These are phyloP conservation scores for Drosophila anceps DNA, from an alignment of 2,888 invertebrate genomes.

Conservation along the genomic window DNA sequence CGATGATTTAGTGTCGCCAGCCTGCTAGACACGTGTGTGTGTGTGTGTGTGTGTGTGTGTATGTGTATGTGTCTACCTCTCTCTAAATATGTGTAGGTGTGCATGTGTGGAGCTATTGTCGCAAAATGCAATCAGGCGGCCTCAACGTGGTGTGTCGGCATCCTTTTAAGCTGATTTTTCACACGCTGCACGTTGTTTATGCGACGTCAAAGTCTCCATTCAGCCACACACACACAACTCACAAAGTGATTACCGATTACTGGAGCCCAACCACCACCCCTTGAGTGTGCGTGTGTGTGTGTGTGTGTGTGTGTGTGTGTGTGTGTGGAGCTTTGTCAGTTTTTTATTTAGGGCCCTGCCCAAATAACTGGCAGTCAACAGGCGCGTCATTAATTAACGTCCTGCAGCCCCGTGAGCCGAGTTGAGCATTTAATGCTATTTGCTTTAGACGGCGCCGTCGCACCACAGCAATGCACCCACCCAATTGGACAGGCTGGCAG, in stretches of 20 bases:
- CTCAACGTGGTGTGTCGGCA: slow-evolving; percentile 56
- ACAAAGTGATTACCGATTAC: slow-evolving; percentile 53
- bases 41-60: slow-evolving; percentile 30
- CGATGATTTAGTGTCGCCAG: slow-evolving; percentile 78
- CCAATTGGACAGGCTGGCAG: not conserved
- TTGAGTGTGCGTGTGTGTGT: not conserved
- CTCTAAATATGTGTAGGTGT: not conserved
- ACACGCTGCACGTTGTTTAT: slow-evolving; percentile 72
- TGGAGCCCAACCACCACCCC: slow-evolving; percentile 10
- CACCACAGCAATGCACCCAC: slow-evolving; percentile 26
- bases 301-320: not conserved
- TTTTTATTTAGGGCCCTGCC: slow-evolving; percentile 43
- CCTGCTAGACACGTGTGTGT: slow-evolving; percentile 67
- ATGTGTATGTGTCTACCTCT: slow-evolving; percentile 11
- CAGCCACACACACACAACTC: slow-evolving; percentile 59
- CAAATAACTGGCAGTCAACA: slow-evolving; percentile 44
- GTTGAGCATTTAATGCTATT: slow-evolving; percentile 75
- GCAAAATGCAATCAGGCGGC: slow-evolving; percentile 52
- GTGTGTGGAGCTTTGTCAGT: slow-evolving; percentile 26
- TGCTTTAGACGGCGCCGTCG: slow-evolving; percentile 69
- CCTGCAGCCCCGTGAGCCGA: slow-evolving; percentile 36
- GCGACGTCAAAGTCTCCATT: slow-evolving; percentile 62
- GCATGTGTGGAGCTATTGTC: slow-evolving; percentile 36
- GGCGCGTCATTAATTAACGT: slow-evolving; percentile 64
- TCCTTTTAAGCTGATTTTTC: slow-evolving; percentile 79